Evolutionary conservation across 2,888 invertebrate species (phyloP), one percentile per base, ranked within the genome.

Genomic region (Philaethria dido): DNA sequence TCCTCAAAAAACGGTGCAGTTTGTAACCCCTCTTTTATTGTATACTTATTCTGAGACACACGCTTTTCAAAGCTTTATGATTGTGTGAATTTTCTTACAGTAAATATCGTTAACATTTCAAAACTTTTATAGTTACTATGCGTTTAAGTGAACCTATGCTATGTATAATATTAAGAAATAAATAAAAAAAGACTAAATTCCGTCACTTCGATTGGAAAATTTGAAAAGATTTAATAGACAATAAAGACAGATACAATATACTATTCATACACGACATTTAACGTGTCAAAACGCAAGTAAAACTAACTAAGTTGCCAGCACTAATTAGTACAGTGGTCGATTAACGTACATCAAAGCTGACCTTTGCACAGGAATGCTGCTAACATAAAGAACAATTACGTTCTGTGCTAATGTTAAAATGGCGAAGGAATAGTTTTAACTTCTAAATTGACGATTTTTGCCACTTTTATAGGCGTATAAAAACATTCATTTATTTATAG

Each of bases 1-100:
- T 86, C 88, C 91, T 84, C 80, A 80, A 82, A 70, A 68, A 84
- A 77, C 81, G 81, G 63, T 76, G 80, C 81, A 84, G 73, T 74
- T 71, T 69, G 69, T 66, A 78, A 81, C 81, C 81, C 81, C 76
- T 72, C 76, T 82, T 84, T 85, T 84, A 85, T 82, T 78, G 80
- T 78, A 78, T 77, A n/a, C n/a, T n/a, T n/a, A 78, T 76, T 69
- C 71, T 77, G 76, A 80, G 82, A 84, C 83, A 84, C 82, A 80
- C 76, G 82, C 80, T 75, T 85, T 82, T 79, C 82, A 83, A 85
- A 82, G 81, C 81, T 81, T 82, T 79, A 77, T 79, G 76, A 77
- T 80, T 70, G 67, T 36, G 25, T 22, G 62, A 63, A 63, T 59
- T 60, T 50, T 62, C 29, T 33, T 45, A 45, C 22, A 4, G 42